phyloP scores from a whole-genome alignment of 2,888 invertebrate genomes.

The Lepeophtheirus nordmannii region DNA sequence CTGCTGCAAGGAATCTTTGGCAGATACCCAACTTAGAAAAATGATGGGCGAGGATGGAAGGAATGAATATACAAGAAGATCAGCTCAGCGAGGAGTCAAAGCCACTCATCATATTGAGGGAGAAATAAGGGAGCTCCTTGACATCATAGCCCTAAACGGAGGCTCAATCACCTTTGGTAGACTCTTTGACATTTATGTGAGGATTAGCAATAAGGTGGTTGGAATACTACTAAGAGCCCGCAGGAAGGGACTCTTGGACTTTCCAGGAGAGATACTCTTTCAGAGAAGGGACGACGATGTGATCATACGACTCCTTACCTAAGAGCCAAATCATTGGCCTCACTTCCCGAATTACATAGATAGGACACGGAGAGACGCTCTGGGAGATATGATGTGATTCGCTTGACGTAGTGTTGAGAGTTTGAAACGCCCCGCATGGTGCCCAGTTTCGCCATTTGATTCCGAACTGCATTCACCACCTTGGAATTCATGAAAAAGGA shows the following conservation, averaged over 20 bases:
- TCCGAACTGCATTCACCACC: slow-evolving; percentile 38
- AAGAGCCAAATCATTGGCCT: slow-evolving; percentile 46
- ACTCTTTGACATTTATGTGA: slow-evolving; percentile 18
- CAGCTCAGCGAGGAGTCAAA: slow-evolving; percentile 11
- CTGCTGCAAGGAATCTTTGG: no score
- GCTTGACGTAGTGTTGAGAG: neutral
- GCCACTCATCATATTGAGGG: slow-evolving; percentile 5
- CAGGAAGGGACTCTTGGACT: slow-evolving; percentile 2
- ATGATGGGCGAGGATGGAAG: no score
- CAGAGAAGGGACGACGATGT: slow-evolving; percentile 15
- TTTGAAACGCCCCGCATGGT: slow-evolving; percentile 38
- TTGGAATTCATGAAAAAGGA: neutral
- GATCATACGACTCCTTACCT: slow-evolving; percentile 33
- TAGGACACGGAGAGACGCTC: slow-evolving; percentile 37
- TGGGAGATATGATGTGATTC: slow-evolving; percentile 36
- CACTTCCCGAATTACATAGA: slow-evolving; percentile 44
- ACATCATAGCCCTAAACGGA: slow-evolving; percentile 13
- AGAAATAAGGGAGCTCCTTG: slow-evolving; percentile 20
- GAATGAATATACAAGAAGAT: neutral
- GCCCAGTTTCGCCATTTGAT: slow-evolving; percentile 39
- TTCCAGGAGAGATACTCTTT: slow-evolving; percentile 21
- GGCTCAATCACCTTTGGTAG: slow-evolving; percentile 10
- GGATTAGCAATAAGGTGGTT: slow-evolving; percentile 24
- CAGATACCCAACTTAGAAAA: neutral
- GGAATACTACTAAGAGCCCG: slow-evolving; percentile 18